phyloP scores from a whole-genome alignment of 1,140 invertebrate genomes.

The Propsilocerus akamusi region DNA sequence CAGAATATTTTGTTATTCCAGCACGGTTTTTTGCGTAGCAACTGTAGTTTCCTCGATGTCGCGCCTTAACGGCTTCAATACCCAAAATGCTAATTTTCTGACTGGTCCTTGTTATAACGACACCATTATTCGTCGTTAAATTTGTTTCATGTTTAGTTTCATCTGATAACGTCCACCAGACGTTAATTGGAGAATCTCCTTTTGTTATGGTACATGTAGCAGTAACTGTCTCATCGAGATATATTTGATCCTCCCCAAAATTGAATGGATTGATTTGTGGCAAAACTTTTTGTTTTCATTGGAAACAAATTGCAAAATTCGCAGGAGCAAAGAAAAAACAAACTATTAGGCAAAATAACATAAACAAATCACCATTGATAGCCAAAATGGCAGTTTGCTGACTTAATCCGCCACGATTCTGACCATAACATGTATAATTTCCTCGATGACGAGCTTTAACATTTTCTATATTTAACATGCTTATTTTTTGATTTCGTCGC shows the following conservation, averaged over 20 bases:
- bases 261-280: conserved; percentile 47
- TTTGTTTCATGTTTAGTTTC: conserved; percentile 1
- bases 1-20: too few species aligned
- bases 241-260: conserved; percentile 43
- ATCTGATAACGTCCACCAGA: conserved; percentile 37
- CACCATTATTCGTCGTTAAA: conserved; percentile 10
- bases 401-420: conserved; percentile 40
- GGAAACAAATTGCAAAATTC: conserved; percentile 9
- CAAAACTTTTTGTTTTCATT: conserved; percentile 10
- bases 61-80: conserved; percentile 26
- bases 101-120: conserved; percentile 18
- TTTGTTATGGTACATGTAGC: conserved; percentile 46
- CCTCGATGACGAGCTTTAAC: conserved; percentile 46
- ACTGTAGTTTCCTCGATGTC: conserved; percentile 40
- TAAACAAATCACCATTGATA: conserved; percentile 36
- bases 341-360: conserved; percentile 14
- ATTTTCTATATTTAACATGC: conserved; percentile 49
- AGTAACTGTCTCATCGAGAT: conserved; percentile 47
- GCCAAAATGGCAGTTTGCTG: conserved; percentile 38
- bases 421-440: conserved; percentile 50
- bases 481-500: conserved; percentile 36
- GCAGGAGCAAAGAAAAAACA: conserved; percentile 14
- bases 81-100: conserved; percentile 25
- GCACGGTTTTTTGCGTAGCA: conserved; percentile 47
- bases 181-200: conserved; percentile 48